A percentile compares a stretch with the other conserved stretches of the same genome.
These are phyloP conservation scores for Salpingus planirostris DNA, from an alignment of 2,888 invertebrate genomes.

Conservation along the genomic window DNA sequence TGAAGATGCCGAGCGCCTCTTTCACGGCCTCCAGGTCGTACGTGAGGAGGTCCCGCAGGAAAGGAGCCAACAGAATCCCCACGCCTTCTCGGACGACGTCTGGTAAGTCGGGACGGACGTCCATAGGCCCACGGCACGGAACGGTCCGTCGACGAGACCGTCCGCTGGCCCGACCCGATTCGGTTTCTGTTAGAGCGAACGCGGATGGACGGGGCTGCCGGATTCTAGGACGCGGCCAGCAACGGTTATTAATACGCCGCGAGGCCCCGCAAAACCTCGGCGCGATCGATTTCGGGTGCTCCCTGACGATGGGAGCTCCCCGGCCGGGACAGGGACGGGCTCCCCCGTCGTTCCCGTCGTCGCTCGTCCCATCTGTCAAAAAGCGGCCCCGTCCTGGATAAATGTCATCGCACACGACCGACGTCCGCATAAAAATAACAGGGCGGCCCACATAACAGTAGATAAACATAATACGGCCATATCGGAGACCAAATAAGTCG, in stretches of 20 bases:
- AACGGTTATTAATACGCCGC: slow-evolving; percentile 8
- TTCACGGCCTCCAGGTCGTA: slow-evolving; percentile 88
- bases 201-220: too few species aligned
- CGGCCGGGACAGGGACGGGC: too few species aligned
- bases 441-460: slow-evolving; percentile 30
- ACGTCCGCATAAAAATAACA: slow-evolving; percentile 32
- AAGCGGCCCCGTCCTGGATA: too few species aligned
- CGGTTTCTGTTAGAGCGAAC: too few species aligned
- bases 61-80: slow-evolving; percentile 81
- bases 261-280: slow-evolving; percentile 2
- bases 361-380: too few species aligned
- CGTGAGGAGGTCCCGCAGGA: slow-evolving; percentile 84
- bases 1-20: slow-evolving; percentile 90
- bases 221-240: too few species aligned
- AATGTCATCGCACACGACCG: slow-evolving; percentile 25
- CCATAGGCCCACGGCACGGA: too few species aligned
- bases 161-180: slow-evolving; percentile 7
- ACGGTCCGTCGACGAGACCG: too few species aligned
- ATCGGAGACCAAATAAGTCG: slow-evolving; percentile 13
- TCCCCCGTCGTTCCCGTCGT: too few species aligned
- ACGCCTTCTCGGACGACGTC: slow-evolving; percentile 72
- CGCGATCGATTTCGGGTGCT: slow-evolving; percentile 8
- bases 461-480: slow-evolving; percentile 24
- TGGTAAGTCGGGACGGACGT: too few species aligned
- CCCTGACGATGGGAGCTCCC: slow-evolving; percentile 15